These are phyloP conservation scores for Drosophila flavopinicola DNA, from an alignment of 2,888 invertebrate species.

Conservation along the genomic window DNA sequence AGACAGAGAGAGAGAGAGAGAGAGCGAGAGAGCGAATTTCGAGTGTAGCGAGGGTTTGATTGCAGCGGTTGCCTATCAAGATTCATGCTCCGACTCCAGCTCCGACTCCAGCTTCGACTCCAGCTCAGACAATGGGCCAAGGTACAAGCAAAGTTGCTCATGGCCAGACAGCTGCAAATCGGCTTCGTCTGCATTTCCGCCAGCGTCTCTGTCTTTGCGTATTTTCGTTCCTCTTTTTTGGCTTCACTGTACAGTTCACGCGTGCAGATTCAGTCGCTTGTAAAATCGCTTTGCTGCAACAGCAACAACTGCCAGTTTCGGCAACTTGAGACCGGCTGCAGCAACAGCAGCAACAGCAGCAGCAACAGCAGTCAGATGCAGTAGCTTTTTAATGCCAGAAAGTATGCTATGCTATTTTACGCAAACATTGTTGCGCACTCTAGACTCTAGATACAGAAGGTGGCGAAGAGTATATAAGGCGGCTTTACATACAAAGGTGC, in stretches of 20 bases:
- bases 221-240: neutral
- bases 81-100: slow-evolving; percentile 53
- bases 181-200: slow-evolving; percentile 30
- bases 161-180: slow-evolving; percentile 60
- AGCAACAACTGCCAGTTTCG: slow-evolving; percentile 23
- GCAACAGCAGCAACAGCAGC: slow-evolving; percentile 21
- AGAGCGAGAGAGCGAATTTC: slow-evolving; percentile 9
- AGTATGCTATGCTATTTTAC: slow-evolving; percentile 38
- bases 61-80: slow-evolving; percentile 54
- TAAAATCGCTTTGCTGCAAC: slow-evolving; percentile 56
- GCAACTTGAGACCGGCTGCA: slow-evolving; percentile 12
- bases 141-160: slow-evolving; percentile 53
- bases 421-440: slow-evolving; percentile 58
- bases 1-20: neutral
- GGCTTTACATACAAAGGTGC: slow-evolving; percentile 11
- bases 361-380: slow-evolving; percentile 23
- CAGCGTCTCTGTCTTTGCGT: neutral
- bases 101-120: slow-evolving; percentile 23
- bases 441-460: slow-evolving; percentile 6
- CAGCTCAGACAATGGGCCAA: slow-evolving; percentile 53
- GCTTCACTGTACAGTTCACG: slow-evolving; percentile 34
- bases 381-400: slow-evolving; percentile 32
- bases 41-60: slow-evolving; percentile 10
- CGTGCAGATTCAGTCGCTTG: slow-evolving; percentile 42
- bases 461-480: neutral